These are phyloP conservation scores for Aelia acuminata DNA, from an alignment of 2,888 invertebrate genomes.

Conservation along the genomic window DNA sequence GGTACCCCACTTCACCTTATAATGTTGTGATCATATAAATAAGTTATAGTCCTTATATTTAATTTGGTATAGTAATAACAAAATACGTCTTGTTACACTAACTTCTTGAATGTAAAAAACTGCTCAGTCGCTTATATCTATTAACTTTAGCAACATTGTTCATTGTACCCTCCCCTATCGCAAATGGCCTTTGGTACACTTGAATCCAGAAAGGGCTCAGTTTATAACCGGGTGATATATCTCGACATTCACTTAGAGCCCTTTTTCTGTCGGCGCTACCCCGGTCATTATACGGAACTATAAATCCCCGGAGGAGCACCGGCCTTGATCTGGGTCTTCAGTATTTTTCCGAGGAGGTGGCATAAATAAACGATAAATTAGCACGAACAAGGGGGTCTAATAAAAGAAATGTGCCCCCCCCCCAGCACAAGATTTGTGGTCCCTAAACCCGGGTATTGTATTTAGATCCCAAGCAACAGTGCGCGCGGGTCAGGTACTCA, in stretches of 20 bases:
- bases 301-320: constrained; percentile 55
- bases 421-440: constrained; percentile 63
- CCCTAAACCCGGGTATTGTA: constrained; percentile 58
- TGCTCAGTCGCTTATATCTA: neutral
- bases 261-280: constrained; percentile 44
- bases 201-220: constrained; percentile 11
- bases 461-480: constrained; percentile 62
- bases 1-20: no score
- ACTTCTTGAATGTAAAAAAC: no score
- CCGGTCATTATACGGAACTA: constrained; percentile 49
- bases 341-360: constrained; percentile 64
- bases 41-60: no score
- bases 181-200: neutral
- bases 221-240: constrained; percentile 48
- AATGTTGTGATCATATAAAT: no score
- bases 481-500: constrained; percentile 3
- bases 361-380: constrained; percentile 67
- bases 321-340: constrained; percentile 63
- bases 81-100: no score
- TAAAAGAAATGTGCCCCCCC: constrained; percentile 63
- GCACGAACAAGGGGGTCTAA: constrained; percentile 64
- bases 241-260: constrained; percentile 28
- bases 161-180: neutral
- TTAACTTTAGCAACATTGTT: neutral
- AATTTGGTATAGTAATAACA: no score